Evolutionary conservation across 1,140 invertebrate species (phyloP), one percentile per base, ranked within the genome.

Genomic region (Zaprionus ornatus): DNA sequence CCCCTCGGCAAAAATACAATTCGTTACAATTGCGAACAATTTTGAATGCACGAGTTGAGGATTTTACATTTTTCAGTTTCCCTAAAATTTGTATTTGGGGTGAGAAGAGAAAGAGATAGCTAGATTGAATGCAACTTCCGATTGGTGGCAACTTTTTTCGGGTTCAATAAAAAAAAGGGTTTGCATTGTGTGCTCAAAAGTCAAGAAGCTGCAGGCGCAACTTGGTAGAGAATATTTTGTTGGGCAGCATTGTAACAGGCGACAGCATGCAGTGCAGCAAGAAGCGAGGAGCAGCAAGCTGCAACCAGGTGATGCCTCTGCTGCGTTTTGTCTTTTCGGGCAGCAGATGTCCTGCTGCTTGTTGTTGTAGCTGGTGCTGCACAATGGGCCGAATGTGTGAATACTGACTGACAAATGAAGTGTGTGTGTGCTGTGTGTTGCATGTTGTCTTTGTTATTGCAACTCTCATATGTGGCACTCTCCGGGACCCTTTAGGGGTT

Each of bases 381-480:
- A 72, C 83, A 86, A 87, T 87, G 73, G n/a, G n/a, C 70, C 56
- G 45, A 77, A 86, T 86, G 83, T 86, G 83, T 87, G 83, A 86
- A 87, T 77, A 15, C 80, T 66, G 40, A 76, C 77, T 80, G 78
- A 80, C 78, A 80, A 80, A 80, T 80, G 78, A 80, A 80, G 78
- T 71, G 71, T 45, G 48, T 61, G 35, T 68, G 59, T 57, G 60
- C 52, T 54, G 54, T 67, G 45, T 57, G 54, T 56, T 62, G 64
- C 63, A 71, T 55, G 35, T 42, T 57, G 45, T 70, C 50, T 63
- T 40, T 48, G 56, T 54, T 54, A 56, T 56, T 61, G 57, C 56
- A 55, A 55, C 52, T 32, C 68, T 65, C 65, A 50, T 56, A 56
- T 76, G 52, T 29, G 52, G 52, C 52, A 54, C 61, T 71, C 64